phyloP scores from a whole-genome alignment of 1,140 invertebrate species.

The Dreissena polymorpha region DNA sequence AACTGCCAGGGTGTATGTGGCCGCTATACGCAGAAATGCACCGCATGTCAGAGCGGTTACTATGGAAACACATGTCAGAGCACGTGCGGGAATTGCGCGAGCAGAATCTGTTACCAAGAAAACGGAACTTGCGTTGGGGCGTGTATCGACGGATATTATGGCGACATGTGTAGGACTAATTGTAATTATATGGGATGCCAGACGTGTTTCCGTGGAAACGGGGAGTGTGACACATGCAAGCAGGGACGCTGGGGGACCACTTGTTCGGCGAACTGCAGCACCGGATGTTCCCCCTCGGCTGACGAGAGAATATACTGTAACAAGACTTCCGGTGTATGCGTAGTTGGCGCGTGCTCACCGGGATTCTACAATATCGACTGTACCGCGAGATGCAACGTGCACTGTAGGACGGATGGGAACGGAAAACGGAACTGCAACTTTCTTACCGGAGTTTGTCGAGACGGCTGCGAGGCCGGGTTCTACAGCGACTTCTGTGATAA shows the following conservation, averaged over 20 bases:
- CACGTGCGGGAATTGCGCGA: slow-evolving; percentile 19
- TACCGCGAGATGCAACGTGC: neutral
- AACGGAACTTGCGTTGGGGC: slow-evolving; percentile 13
- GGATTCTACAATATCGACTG: slow-evolving; percentile 28
- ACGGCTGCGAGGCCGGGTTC: slow-evolving; percentile 25
- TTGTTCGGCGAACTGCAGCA: slow-evolving; percentile 14
- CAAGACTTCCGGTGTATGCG: slow-evolving; percentile 16
- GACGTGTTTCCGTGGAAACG: slow-evolving; percentile 3
- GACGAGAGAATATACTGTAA: slow-evolving; percentile 25
- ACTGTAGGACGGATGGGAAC: neutral
- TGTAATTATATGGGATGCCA: neutral
- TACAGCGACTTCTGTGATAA: slow-evolving; percentile 15
- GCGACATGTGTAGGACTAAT: neutral
- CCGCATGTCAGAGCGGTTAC: slow-evolving; percentile 11
- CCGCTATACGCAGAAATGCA: slow-evolving; percentile 16
- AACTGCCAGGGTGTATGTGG: slow-evolving; percentile 29
- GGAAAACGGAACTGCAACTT: slow-evolving; percentile 15
- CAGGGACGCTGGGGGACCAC: slow-evolving; percentile 5
- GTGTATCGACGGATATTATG: slow-evolving; percentile 30
- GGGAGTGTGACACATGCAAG: slow-evolving; percentile 18
- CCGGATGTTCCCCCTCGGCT: neutral
- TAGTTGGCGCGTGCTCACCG: slow-evolving; percentile 1
- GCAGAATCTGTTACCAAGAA: neutral
- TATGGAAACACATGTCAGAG: slow-evolving; percentile 15
- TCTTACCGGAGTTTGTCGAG: neutral